Evolutionary conservation across 2,888 invertebrate genomes (phyloP).

Genomic region (Tenthredo livida): DNA sequence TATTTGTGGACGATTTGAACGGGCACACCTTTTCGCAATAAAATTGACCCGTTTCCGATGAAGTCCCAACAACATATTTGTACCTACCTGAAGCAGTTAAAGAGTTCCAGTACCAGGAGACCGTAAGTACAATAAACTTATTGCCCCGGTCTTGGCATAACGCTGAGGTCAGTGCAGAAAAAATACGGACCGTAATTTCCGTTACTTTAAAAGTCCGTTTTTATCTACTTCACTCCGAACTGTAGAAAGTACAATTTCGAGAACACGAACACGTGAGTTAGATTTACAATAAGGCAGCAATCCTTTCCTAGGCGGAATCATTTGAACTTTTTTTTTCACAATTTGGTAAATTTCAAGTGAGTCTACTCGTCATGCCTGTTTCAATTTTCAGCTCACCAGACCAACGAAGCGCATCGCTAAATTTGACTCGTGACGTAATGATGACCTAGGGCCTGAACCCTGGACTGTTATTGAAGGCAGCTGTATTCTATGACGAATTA

Average conservation of each 20-base stretch:
- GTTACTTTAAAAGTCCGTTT: slow-evolving; percentile 18
- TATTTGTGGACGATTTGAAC: slow-evolving; percentile 37
- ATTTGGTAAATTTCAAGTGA: slow-evolving; percentile 4
- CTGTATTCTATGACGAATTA: slow-evolving; percentile 35
- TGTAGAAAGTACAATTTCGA: slow-evolving; percentile 17
- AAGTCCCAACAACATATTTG: slow-evolving; percentile 13
- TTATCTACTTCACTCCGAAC: background rate
- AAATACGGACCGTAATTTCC: slow-evolving; percentile 39
- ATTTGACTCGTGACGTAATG: slow-evolving; percentile 20
- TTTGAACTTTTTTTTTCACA: background rate
- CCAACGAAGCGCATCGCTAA: slow-evolving; percentile 30
- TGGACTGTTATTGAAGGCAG: background rate
- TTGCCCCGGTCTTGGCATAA: slow-evolving; percentile 4
- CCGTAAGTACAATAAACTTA: slow-evolving; percentile 36
- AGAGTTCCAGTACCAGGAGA: slow-evolving; percentile 21
- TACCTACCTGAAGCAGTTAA: slow-evolving; percentile 28
- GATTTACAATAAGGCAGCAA: background rate
- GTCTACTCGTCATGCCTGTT: background rate
- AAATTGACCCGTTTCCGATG: slow-evolving; percentile 40
- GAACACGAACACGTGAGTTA: background rate
- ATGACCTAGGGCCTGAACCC: background rate
- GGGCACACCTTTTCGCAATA: slow-evolving; percentile 45
- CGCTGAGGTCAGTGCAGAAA: slow-evolving; percentile 18
- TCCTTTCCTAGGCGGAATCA: background rate
- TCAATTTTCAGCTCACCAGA: background rate